Evolutionary conservation across 1,140 invertebrate genomes (phyloP).

Genomic region (Aphaenogaster ashmeadi): DNA sequence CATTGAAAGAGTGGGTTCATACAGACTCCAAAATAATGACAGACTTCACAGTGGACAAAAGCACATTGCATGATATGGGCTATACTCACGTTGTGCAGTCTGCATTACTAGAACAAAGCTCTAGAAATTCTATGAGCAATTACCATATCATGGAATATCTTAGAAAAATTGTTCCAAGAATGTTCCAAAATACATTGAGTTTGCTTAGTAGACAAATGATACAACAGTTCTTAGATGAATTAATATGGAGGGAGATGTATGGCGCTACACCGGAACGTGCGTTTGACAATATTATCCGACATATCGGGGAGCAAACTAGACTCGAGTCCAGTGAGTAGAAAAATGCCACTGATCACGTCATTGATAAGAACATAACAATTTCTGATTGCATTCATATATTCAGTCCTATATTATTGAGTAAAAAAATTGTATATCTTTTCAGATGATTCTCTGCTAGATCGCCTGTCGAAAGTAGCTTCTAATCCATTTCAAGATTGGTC

Average conservation of each 20-base stretch:
- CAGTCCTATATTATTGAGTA: neutral
- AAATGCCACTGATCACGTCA: neutral
- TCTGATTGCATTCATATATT: neutral
- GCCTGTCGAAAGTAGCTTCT: slow-evolving; percentile 90
- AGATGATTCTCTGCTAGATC: slow-evolving; percentile 87
- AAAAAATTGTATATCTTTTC: slow-evolving; percentile 67
- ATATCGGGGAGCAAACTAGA: slow-evolving; percentile 93
- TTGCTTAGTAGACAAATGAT: slow-evolving; percentile 94
- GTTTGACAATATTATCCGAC: slow-evolving; percentile 93
- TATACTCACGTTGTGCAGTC: slow-evolving; percentile 92
- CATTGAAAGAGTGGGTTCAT: slow-evolving; percentile 92
- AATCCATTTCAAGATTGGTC: slow-evolving; percentile 95
- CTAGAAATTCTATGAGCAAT: slow-evolving; percentile 89
- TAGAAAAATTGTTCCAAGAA: slow-evolving; percentile 93
- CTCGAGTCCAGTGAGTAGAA: slow-evolving; percentile 86
- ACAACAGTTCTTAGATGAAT: slow-evolving; percentile 95
- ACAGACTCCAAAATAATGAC: slow-evolving; percentile 93
- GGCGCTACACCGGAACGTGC: slow-evolving; percentile 92
- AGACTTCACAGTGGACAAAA: slow-evolving; percentile 94
- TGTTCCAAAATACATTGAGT: slow-evolving; percentile 96
- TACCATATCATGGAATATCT: slow-evolving; percentile 95
- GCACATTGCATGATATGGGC: slow-evolving; percentile 92
- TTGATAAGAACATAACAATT: neutral
- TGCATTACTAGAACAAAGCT: slow-evolving; percentile 88
- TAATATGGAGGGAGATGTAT: slow-evolving; percentile 93